Evolutionary conservation across 2,113 vertebrate genomes (phyloP), one percentile per base, ranked within the genome.

Genomic region (Plotosus lineatus): DNA sequence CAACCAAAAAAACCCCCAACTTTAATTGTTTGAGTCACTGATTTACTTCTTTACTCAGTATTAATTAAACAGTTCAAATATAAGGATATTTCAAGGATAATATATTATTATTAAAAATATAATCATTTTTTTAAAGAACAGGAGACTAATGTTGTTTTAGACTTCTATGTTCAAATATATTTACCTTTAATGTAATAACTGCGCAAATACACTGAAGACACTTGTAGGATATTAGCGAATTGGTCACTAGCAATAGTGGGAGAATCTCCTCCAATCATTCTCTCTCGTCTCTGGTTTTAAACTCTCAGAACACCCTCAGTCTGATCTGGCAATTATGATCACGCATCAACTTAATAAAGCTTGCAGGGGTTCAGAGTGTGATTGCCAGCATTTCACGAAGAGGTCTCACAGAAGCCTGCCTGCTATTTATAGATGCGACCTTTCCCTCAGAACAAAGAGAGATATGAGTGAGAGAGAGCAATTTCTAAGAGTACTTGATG

Each of bases 391-490:
- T 58, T 58, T 65, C 53, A 51, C 71, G 74, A 38, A 66, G 12
- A 68, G 58, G 55, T 84, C 55, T 55, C 77, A 79, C 38, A 44
- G 28, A 83, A 69, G 55, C 73, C 63, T 19, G 31, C 28, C 38
- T 73, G 66, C 80, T 82, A 79, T 80, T 84, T 82, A 82, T 82
- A 68, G 40, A 12, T 38, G 36, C 21, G 56, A 84, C 61, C 38
- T 85, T 87, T 82, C 56, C 58, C 63, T 61, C 28, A 58, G 36
- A 78, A 73, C 26, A 83, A 74, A 79, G 31, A 40, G 23, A 19
- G 74, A 42, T 72, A 19, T 33, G 40, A 73, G n/a, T 33, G 40
- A 73, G 75, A 31, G 61, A 69, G 46, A 81, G 71, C 53, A 63
- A 75, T 77, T 82, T 82, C 79, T 66, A 74, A 69, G 56, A 75